These are phyloP conservation scores for Acanthisitta chloris DNA, from an alignment of 2,113 vertebrate species.

Conservation along the genomic window DNA sequence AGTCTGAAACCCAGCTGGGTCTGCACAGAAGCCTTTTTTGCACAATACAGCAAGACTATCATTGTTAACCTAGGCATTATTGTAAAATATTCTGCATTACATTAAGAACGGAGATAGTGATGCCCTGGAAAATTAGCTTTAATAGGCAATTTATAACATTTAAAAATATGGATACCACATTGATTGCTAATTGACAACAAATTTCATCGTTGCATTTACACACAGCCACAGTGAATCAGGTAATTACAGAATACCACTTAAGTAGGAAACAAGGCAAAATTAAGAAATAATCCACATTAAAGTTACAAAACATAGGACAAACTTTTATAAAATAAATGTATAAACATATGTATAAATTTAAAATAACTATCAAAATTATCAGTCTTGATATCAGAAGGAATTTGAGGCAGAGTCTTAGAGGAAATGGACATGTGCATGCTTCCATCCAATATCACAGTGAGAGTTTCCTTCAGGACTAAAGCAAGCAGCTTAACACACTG, in stretches of 20 bases:
- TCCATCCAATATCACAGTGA: neutral
- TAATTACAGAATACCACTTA: neutral
- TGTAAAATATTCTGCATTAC: constrained; percentile 80
- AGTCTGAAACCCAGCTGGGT: constrained; percentile 93
- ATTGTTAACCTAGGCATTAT: constrained; percentile 85
- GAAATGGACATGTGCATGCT: neutral
- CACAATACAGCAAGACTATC: constrained; percentile 89
- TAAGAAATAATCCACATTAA: neutral
- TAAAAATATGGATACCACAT: constrained; percentile 50
- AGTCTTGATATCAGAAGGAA: neutral
- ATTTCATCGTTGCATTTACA: constrained; percentile 25
- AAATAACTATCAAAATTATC: neutral
- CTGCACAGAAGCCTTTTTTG: constrained; percentile 90
- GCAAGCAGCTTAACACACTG: neutral
- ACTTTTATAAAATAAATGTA: neutral
- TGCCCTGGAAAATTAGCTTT: constrained; percentile 78
- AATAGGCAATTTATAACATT: constrained; percentile 73
- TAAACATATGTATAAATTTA: neutral
- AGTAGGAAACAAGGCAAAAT: neutral
- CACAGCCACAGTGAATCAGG: neutral
- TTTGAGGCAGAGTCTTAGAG: neutral
- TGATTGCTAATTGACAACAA: constrained; percentile 63
- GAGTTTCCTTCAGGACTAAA: constrained; percentile 1
- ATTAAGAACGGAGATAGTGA: constrained; percentile 57
- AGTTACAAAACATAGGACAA: neutral